Percentiles rank a stretch among this genome's conserved stretches.
Conservation (phyloP, 2,888 invertebrate genomes). For the Brachycybe producta region DNA sequence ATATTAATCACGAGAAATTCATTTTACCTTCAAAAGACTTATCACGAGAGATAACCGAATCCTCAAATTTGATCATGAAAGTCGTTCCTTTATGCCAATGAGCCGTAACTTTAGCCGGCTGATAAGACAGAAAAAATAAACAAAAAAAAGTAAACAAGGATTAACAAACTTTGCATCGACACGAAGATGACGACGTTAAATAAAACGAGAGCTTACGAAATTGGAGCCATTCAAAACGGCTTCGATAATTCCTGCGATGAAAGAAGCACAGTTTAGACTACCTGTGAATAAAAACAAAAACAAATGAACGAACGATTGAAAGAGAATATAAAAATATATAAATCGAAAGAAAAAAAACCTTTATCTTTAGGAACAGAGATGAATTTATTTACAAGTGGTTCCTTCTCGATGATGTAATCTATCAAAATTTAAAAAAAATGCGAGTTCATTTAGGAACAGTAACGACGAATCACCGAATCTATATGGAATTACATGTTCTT, state of each 20-base stretch:
- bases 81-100: constrained; percentile 99
- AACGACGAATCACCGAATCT: neutral
- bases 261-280: constrained; percentile 94
- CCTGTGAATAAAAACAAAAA: constrained; percentile 33
- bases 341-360: constrained; percentile 35
- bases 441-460: neutral
- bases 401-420: constrained; percentile 95
- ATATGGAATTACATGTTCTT: constrained; percentile 70
- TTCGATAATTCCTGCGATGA: constrained; percentile 94
- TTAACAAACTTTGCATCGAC: neutral
- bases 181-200: constrained; percentile 8
- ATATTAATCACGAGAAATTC: too few species aligned
- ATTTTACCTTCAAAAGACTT: constrained; percentile 80
- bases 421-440: too few species aligned
- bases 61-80: constrained; percentile 97
- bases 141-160: neutral
- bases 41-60: constrained; percentile 75
- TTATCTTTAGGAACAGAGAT: constrained; percentile 98
- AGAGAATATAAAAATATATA: neutral
- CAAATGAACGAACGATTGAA: constrained; percentile 17
- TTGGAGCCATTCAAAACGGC: constrained; percentile 86
- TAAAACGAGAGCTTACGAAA: constrained; percentile 60
- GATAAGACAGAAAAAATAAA: constrained; percentile 33
- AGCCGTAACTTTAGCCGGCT: constrained; percentile 95
- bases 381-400: constrained; percentile 89